These are phyloP conservation scores for Semibalanus balanoides DNA, from an alignment of 1,140 invertebrate genomes.

Conservation along the genomic window DNA sequence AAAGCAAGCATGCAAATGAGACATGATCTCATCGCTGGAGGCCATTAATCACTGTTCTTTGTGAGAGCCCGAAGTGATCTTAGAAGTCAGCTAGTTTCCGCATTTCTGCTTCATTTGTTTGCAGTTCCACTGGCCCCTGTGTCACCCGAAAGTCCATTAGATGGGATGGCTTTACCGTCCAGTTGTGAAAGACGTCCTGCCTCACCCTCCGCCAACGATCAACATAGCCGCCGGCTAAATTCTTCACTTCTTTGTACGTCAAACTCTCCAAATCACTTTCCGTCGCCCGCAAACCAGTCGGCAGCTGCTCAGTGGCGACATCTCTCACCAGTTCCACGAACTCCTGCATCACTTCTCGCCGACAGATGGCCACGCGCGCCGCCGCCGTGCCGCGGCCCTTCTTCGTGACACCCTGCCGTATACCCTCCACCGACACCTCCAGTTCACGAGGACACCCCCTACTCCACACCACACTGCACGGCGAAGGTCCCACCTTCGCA, in stretches of 20 bases:
- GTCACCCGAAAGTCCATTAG: conserved; percentile 14
- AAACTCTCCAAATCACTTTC: conserved; percentile 15
- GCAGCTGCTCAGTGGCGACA: background rate
- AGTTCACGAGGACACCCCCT: conserved; percentile 21
- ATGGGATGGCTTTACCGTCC: conserved; percentile 23
- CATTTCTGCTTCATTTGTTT: no score
- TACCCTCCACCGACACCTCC: conserved; percentile 64
- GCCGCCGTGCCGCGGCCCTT: conserved; percentile 41
- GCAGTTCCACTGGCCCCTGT: no score
- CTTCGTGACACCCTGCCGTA: conserved; percentile 62
- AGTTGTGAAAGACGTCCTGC: conserved; percentile 20
- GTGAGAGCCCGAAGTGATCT: no score
- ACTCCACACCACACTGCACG: conserved; percentile 25
- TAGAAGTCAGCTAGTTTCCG: no score
- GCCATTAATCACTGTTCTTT: no score
- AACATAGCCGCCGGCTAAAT: conserved; percentile 18
- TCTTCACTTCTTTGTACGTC: conserved; percentile 22
- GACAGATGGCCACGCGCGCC: conserved; percentile 42
- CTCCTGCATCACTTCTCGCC: conserved; percentile 42
- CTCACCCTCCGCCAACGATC: conserved; percentile 21
- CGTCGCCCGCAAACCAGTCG: background rate
- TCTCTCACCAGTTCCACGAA: conserved; percentile 36
- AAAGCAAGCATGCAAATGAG: no score
- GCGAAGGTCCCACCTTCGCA: conserved; percentile 16
- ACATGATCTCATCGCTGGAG: no score